Percentiles rank a stretch among this genome's conserved stretches.
Conservation (phyloP, 2,113 vertebrate species). For the Lepus timidus region DNA sequence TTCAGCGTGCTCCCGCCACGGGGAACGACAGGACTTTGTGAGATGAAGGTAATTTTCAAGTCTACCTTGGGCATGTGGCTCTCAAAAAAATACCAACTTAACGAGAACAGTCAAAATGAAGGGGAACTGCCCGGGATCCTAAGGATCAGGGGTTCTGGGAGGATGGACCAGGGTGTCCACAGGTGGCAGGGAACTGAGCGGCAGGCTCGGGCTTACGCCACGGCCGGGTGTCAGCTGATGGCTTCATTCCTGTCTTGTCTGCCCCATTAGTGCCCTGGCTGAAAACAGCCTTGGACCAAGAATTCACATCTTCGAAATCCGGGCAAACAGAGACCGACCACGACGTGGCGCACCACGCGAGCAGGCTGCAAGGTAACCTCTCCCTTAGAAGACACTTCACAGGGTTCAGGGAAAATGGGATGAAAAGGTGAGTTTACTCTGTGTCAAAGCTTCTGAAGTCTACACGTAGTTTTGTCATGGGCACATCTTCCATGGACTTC, state of each 20-base stretch:
- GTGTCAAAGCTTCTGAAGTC: too few relatives aligned
- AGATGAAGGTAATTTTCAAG: neutral
- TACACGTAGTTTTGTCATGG: too few relatives aligned
- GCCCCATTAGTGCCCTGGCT: accelerated
- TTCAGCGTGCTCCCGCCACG: neutral
- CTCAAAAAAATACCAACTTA: neutral
- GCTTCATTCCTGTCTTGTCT: accelerated
- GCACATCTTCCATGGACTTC: too few relatives aligned
- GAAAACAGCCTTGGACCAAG: neutral
- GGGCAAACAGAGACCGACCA: too few relatives aligned
- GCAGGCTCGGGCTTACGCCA: accelerated
- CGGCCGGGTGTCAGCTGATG: accelerated
- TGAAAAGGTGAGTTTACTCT: too few relatives aligned
- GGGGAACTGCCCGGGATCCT: neutral
- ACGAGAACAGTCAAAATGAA: neutral
- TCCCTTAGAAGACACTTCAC: neutral
- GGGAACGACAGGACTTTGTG: neutral
- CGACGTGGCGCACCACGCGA: accelerated
- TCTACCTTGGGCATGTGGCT: neutral
- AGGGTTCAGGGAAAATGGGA: too few relatives aligned
- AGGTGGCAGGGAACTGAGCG: neutral
- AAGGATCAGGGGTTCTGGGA: neutral
- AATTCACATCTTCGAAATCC: neutral
- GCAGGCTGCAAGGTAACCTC: neutral
- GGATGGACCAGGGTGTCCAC: too few relatives aligned